Percentiles rank a stretch among this genome's conserved stretches.
These are phyloP conservation scores for Chelonia mydas DNA, from an alignment of 2,797 vertebrate genomes.

Conservation along the genomic window DNA sequence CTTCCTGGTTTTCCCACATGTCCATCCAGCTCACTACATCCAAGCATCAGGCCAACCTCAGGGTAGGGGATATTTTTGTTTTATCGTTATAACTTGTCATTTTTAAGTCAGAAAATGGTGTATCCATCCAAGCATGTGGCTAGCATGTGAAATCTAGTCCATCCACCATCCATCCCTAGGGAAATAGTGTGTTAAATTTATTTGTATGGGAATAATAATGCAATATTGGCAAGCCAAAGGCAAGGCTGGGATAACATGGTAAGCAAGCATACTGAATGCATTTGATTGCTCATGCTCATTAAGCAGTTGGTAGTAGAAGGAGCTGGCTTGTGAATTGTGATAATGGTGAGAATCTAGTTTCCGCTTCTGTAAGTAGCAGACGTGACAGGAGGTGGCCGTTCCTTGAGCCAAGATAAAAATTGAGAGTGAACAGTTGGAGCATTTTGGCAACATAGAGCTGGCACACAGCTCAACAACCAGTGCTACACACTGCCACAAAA, in stretches of 20 bases:
- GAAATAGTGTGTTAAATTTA: not conserved
- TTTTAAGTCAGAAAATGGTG: not conserved
- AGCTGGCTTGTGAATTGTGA: conserved; percentile 13
- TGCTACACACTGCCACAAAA: not conserved
- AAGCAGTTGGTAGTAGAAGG: conserved; percentile 32
- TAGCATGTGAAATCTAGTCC: conserved; percentile 11
- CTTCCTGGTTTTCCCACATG: conserved; percentile 7
- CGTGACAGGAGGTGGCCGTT: conserved; percentile 35
- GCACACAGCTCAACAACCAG: not conserved
- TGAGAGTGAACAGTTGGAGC: conserved; percentile 66
- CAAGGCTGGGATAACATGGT: conserved; percentile 4
- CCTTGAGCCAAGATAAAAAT: conserved; percentile 71
- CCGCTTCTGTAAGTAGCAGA: conserved; percentile 55
- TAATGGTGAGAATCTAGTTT: conserved; percentile 32
- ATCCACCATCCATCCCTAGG: not conserved
- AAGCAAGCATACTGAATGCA: conserved; percentile 40
- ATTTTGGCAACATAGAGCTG: conserved; percentile 38
- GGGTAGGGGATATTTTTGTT: not conserved
- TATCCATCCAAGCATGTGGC: not conserved
- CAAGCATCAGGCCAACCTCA: not conserved
- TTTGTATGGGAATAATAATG: not conserved
- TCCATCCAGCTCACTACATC: not conserved
- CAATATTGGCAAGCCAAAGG: conserved; percentile 13
- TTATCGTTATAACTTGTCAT: not conserved
- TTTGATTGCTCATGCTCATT: conserved; percentile 32